Conservation (phyloP, 2,113 vertebrate species). For the Crotophaga sulcirostris region DNA sequence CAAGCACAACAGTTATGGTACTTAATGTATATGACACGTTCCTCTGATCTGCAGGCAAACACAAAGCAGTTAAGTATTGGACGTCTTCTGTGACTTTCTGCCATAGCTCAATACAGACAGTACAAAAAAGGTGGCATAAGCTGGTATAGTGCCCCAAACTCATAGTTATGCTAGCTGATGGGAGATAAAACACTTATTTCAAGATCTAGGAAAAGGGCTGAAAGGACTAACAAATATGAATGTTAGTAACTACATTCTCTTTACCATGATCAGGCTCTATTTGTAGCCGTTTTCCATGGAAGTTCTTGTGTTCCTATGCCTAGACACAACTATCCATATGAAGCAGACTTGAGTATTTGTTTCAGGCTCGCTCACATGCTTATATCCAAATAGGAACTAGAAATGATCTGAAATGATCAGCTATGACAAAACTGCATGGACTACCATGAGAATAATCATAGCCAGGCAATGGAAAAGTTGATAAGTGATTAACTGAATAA, state of each 20-base stretch:
- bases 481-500: neutral
- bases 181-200: neutral
- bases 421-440: neutral
- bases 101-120: neutral
- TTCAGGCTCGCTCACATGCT: neutral
- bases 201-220: neutral
- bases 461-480: neutral
- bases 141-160: neutral
- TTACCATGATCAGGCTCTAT: neutral
- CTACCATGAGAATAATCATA: neutral
- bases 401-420: neutral
- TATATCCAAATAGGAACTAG: neutral
- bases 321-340: neutral
- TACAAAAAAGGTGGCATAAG: neutral
- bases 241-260: neutral
- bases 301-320: neutral
- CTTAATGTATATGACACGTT: neutral
- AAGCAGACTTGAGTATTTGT: neutral
- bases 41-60: neutral
- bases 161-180: neutral
- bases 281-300: neutral
- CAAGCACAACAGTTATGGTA: neutral
- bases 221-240: neutral
- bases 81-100: neutral
- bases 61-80: neutral